Percentiles rank a stretch among this genome's conserved stretches.
Evolutionary conservation across 2,888 invertebrate species (phyloP).

Genomic region (Tanytarsus gracilentus): DNA sequence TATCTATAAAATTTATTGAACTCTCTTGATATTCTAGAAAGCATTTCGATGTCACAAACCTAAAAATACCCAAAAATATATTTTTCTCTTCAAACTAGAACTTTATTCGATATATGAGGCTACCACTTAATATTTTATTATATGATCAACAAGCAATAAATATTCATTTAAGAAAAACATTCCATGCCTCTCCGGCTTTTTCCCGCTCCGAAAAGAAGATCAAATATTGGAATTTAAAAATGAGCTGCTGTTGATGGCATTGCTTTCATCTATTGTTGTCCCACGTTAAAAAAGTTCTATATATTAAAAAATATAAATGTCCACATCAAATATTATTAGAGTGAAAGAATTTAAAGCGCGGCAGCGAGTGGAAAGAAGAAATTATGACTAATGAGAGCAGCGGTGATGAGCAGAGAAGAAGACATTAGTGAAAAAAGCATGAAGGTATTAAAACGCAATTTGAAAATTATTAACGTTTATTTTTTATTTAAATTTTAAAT

Average conservation of each 20-base stretch:
- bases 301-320: too few relatives aligned
- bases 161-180: slow-evolving; percentile 14
- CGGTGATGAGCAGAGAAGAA: neutral
- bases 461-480: too few relatives aligned
- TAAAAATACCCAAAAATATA: neutral
- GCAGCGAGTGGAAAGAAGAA: neutral
- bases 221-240: slow-evolving; percentile 26
- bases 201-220: slow-evolving; percentile 6
- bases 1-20: slow-evolving; percentile 21
- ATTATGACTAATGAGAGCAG: slow-evolving; percentile 26
- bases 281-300: neutral
- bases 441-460: neutral
- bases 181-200: neutral
- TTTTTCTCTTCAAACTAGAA: too few relatives aligned
- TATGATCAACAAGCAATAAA: slow-evolving; percentile 27
- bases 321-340: neutral
- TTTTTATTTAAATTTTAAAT: too few relatives aligned
- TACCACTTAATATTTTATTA: slow-evolving; percentile 22
- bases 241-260: too few relatives aligned
- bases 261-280: neutral
- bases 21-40: neutral
- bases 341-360: neutral
- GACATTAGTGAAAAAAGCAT: neutral
- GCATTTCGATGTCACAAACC: slow-evolving; percentile 21
- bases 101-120: too few relatives aligned